Percentiles rank a stretch among this genome's conserved stretches.
Evolutionary conservation across 2,888 invertebrate genomes (phyloP).

Genomic region (Nemotelus nigrinus): DNA sequence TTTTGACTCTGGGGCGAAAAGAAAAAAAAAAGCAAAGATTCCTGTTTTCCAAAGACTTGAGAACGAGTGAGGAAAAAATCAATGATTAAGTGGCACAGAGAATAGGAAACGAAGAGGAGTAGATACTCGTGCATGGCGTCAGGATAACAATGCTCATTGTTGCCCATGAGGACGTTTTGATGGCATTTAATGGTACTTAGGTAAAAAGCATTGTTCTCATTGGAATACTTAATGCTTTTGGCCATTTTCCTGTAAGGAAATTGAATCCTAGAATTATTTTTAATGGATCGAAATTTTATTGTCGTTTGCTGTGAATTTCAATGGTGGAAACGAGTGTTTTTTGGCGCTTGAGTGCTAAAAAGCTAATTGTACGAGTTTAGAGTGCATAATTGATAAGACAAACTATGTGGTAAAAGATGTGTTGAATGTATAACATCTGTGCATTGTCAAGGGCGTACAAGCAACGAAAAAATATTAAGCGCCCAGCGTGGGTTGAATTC

Average conservation of each 20-base stretch:
- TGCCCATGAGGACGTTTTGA: conserved; percentile 17
- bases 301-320: not conserved
- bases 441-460: too few species aligned
- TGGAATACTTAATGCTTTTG: conserved; percentile 25
- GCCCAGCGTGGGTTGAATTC: too few species aligned
- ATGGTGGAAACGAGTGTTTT: not conserved
- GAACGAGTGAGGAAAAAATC: not conserved
- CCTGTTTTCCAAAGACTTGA: not conserved
- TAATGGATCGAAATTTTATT: conserved; percentile 1
- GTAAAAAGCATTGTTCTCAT: conserved; percentile 16
- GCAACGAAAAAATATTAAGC: too few species aligned
- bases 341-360: not conserved
- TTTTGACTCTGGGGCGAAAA: not conserved
- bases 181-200: conserved; percentile 30
- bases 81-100: not conserved
- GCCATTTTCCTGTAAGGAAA: not conserved
- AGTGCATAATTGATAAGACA: too few species aligned
- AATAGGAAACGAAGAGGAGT: not conserved
- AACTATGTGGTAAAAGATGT: too few species aligned
- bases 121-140: not conserved
- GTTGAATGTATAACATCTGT: too few species aligned
- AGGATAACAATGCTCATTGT: not conserved
- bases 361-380: too few species aligned
- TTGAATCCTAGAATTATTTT: conserved; percentile 25
- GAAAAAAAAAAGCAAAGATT: not conserved